Conservation (phyloP, 2,113 vertebrate genomes). For the Bagarius yarrelli region DNA sequence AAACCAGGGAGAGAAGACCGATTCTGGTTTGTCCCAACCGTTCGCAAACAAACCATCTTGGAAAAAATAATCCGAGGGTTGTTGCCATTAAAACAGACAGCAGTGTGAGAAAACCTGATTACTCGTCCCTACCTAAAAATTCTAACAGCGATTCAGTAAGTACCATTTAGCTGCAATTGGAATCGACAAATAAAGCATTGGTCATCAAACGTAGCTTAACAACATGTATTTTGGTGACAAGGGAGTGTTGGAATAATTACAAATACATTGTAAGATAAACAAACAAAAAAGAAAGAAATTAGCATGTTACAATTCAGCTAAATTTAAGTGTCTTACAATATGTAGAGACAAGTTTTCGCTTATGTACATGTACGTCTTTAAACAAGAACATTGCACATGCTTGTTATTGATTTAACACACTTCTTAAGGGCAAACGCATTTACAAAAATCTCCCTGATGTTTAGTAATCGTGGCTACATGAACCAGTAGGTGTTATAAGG, state of each 20-base stretch:
- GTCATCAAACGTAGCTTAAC: not conserved
- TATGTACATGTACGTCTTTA: not conserved
- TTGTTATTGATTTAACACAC: not conserved
- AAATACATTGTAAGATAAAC: not conserved
- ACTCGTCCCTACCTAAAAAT: conserved; percentile 21
- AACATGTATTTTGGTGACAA: not conserved
- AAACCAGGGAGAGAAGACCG: conserved; percentile 47
- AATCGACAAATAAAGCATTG: not conserved
- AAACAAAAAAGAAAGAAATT: not conserved
- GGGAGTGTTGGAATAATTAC: not conserved
- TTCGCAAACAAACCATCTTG: not conserved
- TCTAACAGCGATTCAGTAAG: conserved; percentile 34
- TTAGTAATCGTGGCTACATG: conserved; percentile 16
- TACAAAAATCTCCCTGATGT: not conserved
- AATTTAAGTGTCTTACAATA: not conserved
- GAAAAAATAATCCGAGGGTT: conserved; percentile 32
- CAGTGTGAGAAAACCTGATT: not conserved
- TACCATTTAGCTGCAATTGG: not conserved
- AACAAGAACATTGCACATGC: not conserved
- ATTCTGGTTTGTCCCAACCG: not conserved
- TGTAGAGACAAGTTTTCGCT: not conserved
- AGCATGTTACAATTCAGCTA: not conserved
- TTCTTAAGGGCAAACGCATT: not conserved
- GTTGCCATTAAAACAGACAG: conserved; percentile 3
- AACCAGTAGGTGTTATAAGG: not conserved